Evolutionary conservation across 2,797 vertebrate species (phyloP).

Genomic region (Acanthornis magna): DNA sequence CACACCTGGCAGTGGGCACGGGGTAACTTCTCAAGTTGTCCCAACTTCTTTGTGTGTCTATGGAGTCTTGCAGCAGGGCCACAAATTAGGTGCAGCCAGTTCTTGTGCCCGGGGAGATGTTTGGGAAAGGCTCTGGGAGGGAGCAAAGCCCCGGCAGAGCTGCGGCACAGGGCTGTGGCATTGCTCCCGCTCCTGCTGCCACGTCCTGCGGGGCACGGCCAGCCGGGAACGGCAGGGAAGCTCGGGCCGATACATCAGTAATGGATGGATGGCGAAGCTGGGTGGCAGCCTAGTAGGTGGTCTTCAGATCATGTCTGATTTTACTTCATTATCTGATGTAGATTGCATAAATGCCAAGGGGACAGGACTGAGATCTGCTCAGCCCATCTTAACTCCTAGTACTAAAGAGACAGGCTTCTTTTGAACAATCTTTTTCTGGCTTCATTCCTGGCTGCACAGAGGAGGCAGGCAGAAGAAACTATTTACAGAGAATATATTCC

Average conservation of each 20-base stretch:
- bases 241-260: neutral
- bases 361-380: neutral
- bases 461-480: constrained; percentile 26
- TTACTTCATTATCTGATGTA: neutral
- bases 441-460: constrained; percentile 15
- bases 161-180: rapidly evolving
- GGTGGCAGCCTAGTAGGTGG: constrained; percentile 10
- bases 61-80: neutral
- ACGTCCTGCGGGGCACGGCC: neutral
- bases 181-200: rapidly evolving
- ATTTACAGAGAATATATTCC: constrained; percentile 39
- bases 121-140: neutral
- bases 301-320: neutral
- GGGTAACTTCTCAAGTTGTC: neutral
- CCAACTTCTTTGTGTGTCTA: neutral
- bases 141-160: neutral
- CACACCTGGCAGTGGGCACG: rapidly evolving
- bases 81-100: neutral
- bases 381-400: neutral
- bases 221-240: neutral
- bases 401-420: neutral
- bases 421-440: neutral
- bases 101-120: neutral
- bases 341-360: neutral
- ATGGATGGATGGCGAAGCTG: neutral